Evolutionary conservation across 1,140 invertebrate species (phyloP).

Genomic region (Brachionus asplanchnoidis): DNA sequence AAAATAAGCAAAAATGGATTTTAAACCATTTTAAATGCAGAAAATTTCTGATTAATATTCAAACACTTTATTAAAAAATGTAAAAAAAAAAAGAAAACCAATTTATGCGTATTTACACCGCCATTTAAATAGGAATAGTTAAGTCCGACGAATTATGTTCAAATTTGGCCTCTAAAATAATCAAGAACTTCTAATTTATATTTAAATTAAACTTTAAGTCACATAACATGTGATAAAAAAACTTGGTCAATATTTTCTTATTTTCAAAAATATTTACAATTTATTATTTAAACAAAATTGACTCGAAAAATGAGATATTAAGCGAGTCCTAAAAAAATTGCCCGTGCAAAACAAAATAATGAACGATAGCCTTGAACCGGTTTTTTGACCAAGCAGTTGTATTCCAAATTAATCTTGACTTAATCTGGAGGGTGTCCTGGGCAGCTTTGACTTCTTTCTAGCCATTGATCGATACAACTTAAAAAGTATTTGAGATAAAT

Average conservation of each 20-base stretch:
- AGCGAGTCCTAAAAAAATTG: neutral
- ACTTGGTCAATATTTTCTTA: neutral
- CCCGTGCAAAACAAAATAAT: constrained; percentile 16
- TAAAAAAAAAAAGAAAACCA: neutral
- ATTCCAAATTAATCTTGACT: constrained; percentile 29
- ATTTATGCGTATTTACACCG: constrained; percentile 23
- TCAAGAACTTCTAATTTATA: neutral
- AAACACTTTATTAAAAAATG: neutral
- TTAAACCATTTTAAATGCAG: neutral
- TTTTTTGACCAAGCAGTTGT: neutral
- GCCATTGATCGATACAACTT: constrained; percentile 93
- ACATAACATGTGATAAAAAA: neutral
- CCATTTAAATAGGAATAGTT: constrained; percentile 1
- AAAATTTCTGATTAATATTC: neutral
- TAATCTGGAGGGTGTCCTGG: constrained; percentile 88
- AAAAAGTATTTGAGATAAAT: constrained; percentile 52
- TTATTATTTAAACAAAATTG: neutral
- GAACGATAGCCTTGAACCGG: neutral
- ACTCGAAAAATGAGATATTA: neutral
- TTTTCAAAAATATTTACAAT: constrained; percentile 11
- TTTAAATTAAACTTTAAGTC: neutral
- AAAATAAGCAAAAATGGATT: neutral
- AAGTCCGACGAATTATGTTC: neutral
- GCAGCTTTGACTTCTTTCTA: constrained; percentile 91
- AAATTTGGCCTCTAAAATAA: neutral